Evolutionary conservation across 1,140 invertebrate species (phyloP).

Genomic region (Solenopsis fugax): DNA sequence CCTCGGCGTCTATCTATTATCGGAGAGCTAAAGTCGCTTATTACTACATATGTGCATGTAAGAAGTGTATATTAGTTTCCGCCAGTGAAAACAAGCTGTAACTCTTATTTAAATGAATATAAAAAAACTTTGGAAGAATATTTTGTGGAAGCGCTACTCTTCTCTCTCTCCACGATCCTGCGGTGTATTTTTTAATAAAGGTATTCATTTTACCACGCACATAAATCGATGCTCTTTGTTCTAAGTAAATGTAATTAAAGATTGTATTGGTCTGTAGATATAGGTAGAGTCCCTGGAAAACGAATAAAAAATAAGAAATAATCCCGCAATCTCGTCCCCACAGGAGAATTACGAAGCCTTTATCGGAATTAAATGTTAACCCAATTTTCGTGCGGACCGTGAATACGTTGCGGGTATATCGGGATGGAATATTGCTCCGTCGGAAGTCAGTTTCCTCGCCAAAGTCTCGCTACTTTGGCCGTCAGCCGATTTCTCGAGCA

Average conservation of each 20-base stretch:
- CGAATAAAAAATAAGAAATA: background rate
- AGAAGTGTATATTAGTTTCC: constrained; percentile 5
- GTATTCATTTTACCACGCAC: background rate
- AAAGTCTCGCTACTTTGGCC: constrained; percentile 56
- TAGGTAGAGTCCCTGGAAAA: background rate
- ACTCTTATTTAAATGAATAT: background rate
- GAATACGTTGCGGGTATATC: constrained; percentile 38
- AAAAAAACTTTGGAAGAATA: background rate
- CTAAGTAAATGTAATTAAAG: background rate
- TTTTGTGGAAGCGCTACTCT: background rate
- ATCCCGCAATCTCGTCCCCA: background rate
- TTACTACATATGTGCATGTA: background rate
- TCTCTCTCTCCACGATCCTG: background rate
- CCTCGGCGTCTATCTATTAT: constrained; percentile 5
- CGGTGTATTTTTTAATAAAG: background rate
- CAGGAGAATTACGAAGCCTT: constrained; percentile 27
- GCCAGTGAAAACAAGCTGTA: background rate
- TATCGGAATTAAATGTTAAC: constrained; percentile 57
- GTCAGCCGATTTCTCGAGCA: constrained; percentile 57
- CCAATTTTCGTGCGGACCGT: constrained; percentile 37
- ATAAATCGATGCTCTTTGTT: background rate
- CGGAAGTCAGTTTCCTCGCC: constrained; percentile 21
- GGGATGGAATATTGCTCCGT: constrained; percentile 31
- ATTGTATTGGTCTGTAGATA: background rate
- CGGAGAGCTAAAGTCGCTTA: constrained; percentile 3